Evolutionary conservation across 2,113 vertebrate species (phyloP).

Genomic region (Rhynchomys soricoides): DNA sequence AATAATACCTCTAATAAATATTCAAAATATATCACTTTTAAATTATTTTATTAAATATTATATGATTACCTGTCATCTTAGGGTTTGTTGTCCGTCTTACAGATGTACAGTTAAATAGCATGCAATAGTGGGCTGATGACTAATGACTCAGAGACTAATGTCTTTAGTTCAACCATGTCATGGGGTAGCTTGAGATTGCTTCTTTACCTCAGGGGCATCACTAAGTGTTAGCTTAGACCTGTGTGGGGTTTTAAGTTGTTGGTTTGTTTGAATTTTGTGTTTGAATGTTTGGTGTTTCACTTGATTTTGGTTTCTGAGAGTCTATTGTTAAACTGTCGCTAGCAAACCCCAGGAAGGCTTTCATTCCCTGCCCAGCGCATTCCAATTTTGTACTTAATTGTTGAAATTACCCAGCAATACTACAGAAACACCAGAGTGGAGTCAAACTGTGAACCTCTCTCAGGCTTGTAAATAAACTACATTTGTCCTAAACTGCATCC

Average conservation of each 20-base stretch:
- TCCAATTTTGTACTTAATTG: neutral
- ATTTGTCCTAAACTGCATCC: constrained; percentile 13
- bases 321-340: neutral
- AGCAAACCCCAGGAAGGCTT: neutral
- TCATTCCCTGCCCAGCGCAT: neutral
- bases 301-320: neutral
- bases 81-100: neutral
- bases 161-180: neutral
- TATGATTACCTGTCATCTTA: neutral
- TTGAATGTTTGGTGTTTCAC: neutral
- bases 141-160: too few relatives aligned
- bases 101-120: neutral
- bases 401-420: constrained; percentile 33
- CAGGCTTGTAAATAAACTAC: neutral
- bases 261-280: neutral
- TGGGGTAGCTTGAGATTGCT: neutral
- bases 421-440: constrained; percentile 8
- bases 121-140: too few relatives aligned
- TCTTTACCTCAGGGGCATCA: neutral
- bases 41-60: constrained; percentile 19
- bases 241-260: neutral
- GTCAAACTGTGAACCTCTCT: neutral
- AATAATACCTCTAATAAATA: neutral
- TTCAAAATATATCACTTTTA: neutral
- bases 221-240: neutral